Conservation (phyloP, 2,888 invertebrate species). For the Tinea pellionella region DNA sequence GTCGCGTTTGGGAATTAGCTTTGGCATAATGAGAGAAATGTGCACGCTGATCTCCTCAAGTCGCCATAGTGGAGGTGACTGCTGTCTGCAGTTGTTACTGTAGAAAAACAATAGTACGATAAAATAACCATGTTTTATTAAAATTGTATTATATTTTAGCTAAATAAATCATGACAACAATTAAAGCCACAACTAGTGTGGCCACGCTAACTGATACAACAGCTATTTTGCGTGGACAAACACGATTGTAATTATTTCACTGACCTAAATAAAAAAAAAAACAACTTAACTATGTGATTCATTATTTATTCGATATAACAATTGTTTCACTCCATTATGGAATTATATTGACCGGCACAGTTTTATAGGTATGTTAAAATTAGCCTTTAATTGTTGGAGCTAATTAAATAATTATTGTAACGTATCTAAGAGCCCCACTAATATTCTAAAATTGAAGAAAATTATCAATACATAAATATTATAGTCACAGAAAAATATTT, state of each 20-base stretch:
- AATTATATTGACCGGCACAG: background rate
- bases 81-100: no score
- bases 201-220: background rate
- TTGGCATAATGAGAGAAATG: no score
- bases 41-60: no score
- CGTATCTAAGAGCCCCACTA: no score
- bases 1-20: no score
- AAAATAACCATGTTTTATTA: no score
- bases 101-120: no score
- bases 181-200: background rate
- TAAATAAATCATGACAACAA: background rate
- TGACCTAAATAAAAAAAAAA: conserved; percentile 5
- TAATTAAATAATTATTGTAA: background rate
- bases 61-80: no score
- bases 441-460: no score
- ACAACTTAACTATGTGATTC: background rate
- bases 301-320: background rate
- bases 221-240: conserved; percentile 5
- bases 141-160: no score
- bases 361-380: background rate
- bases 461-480: no score
- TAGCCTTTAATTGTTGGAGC: background rate
- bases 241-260: background rate
- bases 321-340: background rate
- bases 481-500: no score